phyloP scores from a whole-genome alignment of 2,888 invertebrate genomes.

The Acanthococcus lagerstroemiae region DNA sequence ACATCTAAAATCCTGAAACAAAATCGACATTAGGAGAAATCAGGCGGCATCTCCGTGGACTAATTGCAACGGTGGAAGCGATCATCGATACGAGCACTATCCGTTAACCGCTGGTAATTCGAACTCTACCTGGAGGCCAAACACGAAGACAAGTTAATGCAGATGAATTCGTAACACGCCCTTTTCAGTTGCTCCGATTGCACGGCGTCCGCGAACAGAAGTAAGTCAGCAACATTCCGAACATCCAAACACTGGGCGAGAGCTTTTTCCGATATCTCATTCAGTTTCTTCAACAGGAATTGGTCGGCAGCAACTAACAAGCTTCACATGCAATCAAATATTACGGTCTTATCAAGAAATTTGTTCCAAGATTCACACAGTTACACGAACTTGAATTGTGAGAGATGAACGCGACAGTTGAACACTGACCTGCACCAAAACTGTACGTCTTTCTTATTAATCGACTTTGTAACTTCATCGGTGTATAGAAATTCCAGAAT shows the following conservation, averaged over 20 bases:
- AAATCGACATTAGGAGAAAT: background rate
- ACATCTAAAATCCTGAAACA: slow-evolving; percentile 2
- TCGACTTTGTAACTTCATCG: background rate
- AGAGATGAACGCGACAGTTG: background rate
- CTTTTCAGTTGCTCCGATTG: slow-evolving; percentile 62
- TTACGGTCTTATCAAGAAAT: slow-evolving; percentile 2
- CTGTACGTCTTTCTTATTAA: slow-evolving; percentile 8
- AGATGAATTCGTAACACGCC: slow-evolving; percentile 67
- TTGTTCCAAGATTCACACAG: background rate
- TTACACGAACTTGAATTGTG: background rate
- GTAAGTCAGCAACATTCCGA: slow-evolving; percentile 63
- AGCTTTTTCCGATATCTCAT: slow-evolving; percentile 60
- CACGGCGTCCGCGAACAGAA: slow-evolving; percentile 65
- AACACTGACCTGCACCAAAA: slow-evolving; percentile 19
- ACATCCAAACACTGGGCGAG: slow-evolving; percentile 56
- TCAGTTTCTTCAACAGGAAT: slow-evolving; percentile 58
- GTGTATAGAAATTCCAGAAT: slow-evolving; percentile 13
- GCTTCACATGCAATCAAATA: slow-evolving; percentile 28
- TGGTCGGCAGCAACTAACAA: slow-evolving; percentile 66
- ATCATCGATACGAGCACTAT: too few species aligned
- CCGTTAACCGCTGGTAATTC: too few species aligned
- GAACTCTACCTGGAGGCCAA: slow-evolving; percentile 56
- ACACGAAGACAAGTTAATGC: slow-evolving; percentile 60
- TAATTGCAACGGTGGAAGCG: too few species aligned
- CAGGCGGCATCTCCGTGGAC: too few species aligned